Evolutionary conservation across 92 coral and sea anemone genomes (phyloP).

Genomic region (Phymanthus crucifer): DNA sequence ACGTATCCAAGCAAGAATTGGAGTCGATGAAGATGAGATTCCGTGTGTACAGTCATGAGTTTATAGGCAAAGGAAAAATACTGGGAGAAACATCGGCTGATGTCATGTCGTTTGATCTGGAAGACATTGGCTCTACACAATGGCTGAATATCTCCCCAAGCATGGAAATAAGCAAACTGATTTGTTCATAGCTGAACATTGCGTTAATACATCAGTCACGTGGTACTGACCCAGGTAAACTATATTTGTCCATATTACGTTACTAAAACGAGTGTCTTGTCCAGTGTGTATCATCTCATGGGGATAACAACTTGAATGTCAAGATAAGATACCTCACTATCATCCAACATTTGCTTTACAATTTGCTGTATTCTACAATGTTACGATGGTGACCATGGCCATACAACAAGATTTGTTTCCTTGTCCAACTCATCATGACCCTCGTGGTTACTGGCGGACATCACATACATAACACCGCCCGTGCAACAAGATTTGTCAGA

Average conservation of each 20-base stretch:
- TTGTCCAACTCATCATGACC: too few species aligned
- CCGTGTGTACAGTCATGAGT: slow-evolving; percentile 58
- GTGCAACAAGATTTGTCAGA: too few species aligned
- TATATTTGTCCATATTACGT: background rate
- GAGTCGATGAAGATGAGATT: slow-evolving; percentile 52
- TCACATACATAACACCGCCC: too few species aligned
- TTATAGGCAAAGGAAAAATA: slow-evolving; percentile 50
- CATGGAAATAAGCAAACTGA: slow-evolving; percentile 39
- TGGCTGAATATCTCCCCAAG: slow-evolving; percentile 55
- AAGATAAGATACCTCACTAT: too few species aligned
- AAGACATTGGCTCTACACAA: slow-evolving; percentile 53
- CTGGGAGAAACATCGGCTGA: slow-evolving; percentile 58
- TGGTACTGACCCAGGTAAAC: background rate
- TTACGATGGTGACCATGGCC: too few species aligned
- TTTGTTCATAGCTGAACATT: background rate
- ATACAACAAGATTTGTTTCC: too few species aligned
- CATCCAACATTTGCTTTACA: too few species aligned
- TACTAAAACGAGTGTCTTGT: background rate
- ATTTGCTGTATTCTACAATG: too few species aligned
- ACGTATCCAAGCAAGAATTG: slow-evolving; percentile 42
- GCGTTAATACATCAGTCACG: slow-evolving; percentile 1
- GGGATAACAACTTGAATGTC: background rate
- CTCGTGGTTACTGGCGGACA: too few species aligned
- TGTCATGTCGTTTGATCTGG: slow-evolving; percentile 61
- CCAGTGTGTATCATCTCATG: background rate